Evolutionary conservation across 2,888 invertebrate genomes (phyloP), one percentile per base, ranked within the genome.

Genomic region (Netelia fuscicornis): DNA sequence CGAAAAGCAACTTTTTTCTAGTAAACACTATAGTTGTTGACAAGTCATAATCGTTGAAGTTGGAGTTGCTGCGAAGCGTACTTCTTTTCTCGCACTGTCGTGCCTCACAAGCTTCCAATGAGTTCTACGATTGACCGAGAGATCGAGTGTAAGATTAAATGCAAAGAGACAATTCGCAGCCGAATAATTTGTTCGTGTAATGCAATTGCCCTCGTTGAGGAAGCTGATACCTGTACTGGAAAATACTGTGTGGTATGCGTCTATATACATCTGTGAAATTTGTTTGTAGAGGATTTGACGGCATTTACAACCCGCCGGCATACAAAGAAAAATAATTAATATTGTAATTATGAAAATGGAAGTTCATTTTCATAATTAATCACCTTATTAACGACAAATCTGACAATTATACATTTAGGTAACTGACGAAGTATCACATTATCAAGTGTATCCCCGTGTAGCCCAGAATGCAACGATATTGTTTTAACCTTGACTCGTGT

Each of bases 21-120:
- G 17, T 17, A 17, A 17, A 17, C 17, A 17, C 17, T 17, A 17
- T 17, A 17, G 17, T 17, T 17, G 17, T 17, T 17, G 17, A 17
- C 17, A 17, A 17, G 25, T 2, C 25, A 1, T 54, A 5, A 72
- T 90, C 83, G 17, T 90, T 60, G 5, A 91, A 6, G 88, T 85
- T 68, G 87, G 71, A 1, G 86, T 81, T 8, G 83, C 17, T 8
- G 58, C 64, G 79, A 91, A 92, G 0, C 89, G 82, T 30, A 89
- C 78, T 80, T 91, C 88, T 2, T 90, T 70, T n/a, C 89, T 71
- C 54, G n/a, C 54, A n/a, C 54, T 54, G 2, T n/a, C 54, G 54
- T 54, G n/a, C 10, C 17, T 54, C 17, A 54, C 17, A n/a, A 54
- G 17, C 2, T 54, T 54, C 54, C 54, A 54, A n/a, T n/a, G 54